Percentiles rank a stretch among this genome's conserved stretches.
phyloP scores from a whole-genome alignment of 2,113 vertebrate species.

The Hiodon tergisus region DNA sequence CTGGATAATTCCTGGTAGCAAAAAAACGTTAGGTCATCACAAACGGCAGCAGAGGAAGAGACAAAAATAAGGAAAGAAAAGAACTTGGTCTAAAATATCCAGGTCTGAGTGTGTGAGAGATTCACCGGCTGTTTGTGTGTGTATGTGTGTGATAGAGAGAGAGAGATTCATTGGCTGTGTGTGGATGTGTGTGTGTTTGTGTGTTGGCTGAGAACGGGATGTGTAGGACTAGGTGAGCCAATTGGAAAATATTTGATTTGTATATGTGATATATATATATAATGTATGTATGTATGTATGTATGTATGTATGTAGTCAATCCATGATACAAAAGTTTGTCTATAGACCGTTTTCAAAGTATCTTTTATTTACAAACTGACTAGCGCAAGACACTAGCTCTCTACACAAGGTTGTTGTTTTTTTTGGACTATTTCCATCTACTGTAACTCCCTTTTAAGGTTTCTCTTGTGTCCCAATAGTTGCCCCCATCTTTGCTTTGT shows the following conservation, averaged over 20 bases:
- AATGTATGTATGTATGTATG: conserved; percentile 58
- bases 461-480: conserved; percentile 78
- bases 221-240: conserved; percentile 48
- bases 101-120: conserved; percentile 22
- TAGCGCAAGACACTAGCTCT: conserved; percentile 58
- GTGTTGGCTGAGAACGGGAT: conserved; percentile 18
- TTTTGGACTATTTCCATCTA: conserved; percentile 10
- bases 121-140: conserved; percentile 4
- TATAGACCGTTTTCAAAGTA: conserved; percentile 59
- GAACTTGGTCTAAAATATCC: conserved; percentile 18
- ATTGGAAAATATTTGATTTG: conserved; percentile 39
- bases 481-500: conserved; percentile 74
- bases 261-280: conserved; percentile 64
- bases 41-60: conserved; percentile 49
- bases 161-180: conserved; percentile 21
- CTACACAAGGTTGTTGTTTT: conserved; percentile 28
- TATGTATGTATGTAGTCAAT: conserved; percentile 70
- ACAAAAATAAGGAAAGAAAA: conserved; percentile 49
- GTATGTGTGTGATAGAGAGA: conserved; percentile 13
- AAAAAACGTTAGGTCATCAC: conserved; percentile 83
- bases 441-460: conserved; percentile 63
- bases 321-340: conserved; percentile 65
- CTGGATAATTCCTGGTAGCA: conserved; percentile 96
- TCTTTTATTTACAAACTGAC: conserved; percentile 63
- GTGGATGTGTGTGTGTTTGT: not conserved